phyloP scores from a whole-genome alignment of 2,797 vertebrate species.

The Podarcis siculus region DNA sequence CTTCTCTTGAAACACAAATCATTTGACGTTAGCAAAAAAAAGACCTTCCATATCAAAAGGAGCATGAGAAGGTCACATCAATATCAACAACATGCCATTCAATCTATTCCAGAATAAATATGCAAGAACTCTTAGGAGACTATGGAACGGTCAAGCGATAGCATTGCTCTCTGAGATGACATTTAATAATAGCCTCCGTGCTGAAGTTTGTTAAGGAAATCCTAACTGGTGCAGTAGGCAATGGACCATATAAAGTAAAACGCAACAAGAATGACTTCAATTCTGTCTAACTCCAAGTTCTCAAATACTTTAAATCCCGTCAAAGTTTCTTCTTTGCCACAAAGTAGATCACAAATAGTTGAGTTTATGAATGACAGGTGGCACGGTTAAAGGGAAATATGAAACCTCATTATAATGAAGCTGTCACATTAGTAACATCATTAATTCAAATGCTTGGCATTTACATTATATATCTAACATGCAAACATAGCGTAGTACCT shows the following conservation, averaged over 20 bases:
- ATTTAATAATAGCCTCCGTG: slow-evolving; percentile 32
- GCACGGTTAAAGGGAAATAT: neutral
- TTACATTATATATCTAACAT: neutral
- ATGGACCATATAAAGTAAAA: slow-evolving; percentile 35
- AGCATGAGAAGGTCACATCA: slow-evolving; percentile 22
- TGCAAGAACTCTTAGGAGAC: slow-evolving; percentile 16
- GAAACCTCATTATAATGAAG: neutral
- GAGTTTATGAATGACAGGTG: neutral
- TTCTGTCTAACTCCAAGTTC: neutral
- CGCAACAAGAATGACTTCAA: slow-evolving; percentile 28
- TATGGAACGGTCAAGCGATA: slow-evolving; percentile 5
- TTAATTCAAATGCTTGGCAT: neutral
- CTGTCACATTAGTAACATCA: neutral
- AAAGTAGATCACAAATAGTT: neutral
- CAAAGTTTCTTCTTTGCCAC: neutral
- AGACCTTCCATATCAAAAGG: slow-evolving; percentile 29
- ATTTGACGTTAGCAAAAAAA: slow-evolving; percentile 11
- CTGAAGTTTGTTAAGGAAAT: slow-evolving; percentile 28
- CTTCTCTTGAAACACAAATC: slow-evolving; percentile 7
- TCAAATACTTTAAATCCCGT: neutral
- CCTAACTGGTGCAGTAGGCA: slow-evolving; percentile 41
- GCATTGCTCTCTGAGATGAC: slow-evolving; percentile 28
- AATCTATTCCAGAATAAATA: slow-evolving; percentile 19
- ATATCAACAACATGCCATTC: neutral
- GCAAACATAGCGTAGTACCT: neutral